phyloP scores from a whole-genome alignment of 2,888 invertebrate species.

The Heliconius hortense region DNA sequence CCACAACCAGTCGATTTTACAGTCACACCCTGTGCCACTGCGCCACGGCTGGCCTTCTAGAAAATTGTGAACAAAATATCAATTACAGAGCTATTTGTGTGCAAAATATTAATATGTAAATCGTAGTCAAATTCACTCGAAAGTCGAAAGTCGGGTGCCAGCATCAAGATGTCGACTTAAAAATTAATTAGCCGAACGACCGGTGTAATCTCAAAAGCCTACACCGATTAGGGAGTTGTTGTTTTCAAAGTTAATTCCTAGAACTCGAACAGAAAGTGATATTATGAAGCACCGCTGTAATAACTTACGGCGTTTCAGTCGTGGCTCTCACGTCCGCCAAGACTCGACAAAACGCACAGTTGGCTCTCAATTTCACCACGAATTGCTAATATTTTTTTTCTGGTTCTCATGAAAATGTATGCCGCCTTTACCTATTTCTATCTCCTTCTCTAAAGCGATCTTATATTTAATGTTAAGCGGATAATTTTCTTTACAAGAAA shows the following conservation, averaged over 20 bases:
- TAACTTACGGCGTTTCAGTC: slow-evolving; percentile 56
- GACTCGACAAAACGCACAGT: slow-evolving; percentile 65
- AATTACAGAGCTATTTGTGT: slow-evolving; percentile 25
- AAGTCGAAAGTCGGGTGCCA: slow-evolving; percentile 63
- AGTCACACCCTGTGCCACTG: too few species aligned
- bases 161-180: slow-evolving; percentile 74
- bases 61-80: not conserved
- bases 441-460: slow-evolving; percentile 69
- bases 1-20: too few species aligned
- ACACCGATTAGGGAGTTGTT: slow-evolving; percentile 62
- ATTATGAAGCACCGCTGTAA: slow-evolving; percentile 52
- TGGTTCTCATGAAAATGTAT: slow-evolving; percentile 71
- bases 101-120: slow-evolving; percentile 54
- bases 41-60: too few species aligned
- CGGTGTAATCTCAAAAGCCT: slow-evolving; percentile 76
- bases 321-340: slow-evolving; percentile 54
- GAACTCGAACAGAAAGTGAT: slow-evolving; percentile 53
- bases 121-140: slow-evolving; percentile 69
- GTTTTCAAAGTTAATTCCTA: slow-evolving; percentile 62
- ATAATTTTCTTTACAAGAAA: slow-evolving; percentile 66
- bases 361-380: slow-evolving; percentile 61
- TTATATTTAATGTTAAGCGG: slow-evolving; percentile 72
- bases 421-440: slow-evolving; percentile 66
- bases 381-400: slow-evolving; percentile 56
- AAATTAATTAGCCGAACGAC: slow-evolving; percentile 82